These are phyloP conservation scores for Spodoptera litura DNA, from an alignment of 1,140 invertebrate genomes.

Conservation along the genomic window DNA sequence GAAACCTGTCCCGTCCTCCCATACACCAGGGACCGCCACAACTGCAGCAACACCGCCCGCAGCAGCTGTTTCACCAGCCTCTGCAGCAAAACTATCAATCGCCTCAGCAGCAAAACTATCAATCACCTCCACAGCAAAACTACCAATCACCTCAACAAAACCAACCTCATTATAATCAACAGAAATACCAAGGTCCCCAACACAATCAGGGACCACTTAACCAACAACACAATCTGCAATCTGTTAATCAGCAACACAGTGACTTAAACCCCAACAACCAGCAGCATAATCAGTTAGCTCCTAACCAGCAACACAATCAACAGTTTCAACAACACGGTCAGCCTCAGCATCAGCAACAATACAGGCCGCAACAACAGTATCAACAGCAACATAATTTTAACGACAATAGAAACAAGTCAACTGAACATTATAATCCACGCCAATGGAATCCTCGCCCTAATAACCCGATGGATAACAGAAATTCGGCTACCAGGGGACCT, in stretches of 20 bases:
- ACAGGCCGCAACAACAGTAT: background rate
- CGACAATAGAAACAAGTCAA: conserved; percentile 15
- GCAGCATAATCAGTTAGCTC: background rate
- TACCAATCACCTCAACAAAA: conserved; percentile 4
- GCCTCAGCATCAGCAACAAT: conserved; percentile 10
- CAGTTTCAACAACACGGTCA: conserved; percentile 1
- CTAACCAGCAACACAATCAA: background rate
- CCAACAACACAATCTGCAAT: background rate
- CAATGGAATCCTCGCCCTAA: conserved; percentile 26
- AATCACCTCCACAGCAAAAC: background rate
- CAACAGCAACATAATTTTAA: conserved; percentile 10
- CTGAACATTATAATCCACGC: conserved; percentile 24
- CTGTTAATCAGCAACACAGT: background rate
- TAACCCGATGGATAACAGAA: conserved; percentile 42
- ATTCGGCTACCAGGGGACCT: conserved; percentile 13
- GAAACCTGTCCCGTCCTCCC: background rate
- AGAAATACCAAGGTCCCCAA: background rate
- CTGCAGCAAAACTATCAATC: conserved; percentile 1
- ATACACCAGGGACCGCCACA: background rate
- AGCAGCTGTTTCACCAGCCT: conserved; percentile 2
- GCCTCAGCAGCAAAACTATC: background rate
- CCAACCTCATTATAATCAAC: background rate
- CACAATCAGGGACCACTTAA: background rate
- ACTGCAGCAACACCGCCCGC: conserved; percentile 3
- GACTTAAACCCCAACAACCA: background rate